Conservation (phyloP, 2,113 vertebrate genomes). For the Heloderma charlesbogerti region DNA sequence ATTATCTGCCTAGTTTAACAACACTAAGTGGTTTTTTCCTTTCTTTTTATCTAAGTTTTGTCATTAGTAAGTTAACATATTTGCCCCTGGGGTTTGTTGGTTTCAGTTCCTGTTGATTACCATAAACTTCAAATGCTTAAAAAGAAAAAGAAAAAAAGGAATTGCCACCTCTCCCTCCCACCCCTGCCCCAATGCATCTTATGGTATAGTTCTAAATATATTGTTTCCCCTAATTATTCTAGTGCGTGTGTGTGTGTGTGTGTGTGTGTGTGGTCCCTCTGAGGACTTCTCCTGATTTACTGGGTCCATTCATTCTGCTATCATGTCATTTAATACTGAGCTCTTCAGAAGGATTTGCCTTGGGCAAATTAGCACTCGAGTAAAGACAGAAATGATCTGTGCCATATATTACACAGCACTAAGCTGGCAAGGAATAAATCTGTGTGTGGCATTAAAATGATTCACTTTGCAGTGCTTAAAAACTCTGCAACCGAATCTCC, state of each 20-base stretch:
- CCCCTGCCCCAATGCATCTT: background rate
- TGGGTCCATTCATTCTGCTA: constrained; percentile 29
- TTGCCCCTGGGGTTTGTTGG: background rate
- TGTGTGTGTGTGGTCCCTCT: background rate
- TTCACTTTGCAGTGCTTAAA: constrained; percentile 48
- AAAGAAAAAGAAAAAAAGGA: background rate
- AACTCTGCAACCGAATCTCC: constrained; percentile 32
- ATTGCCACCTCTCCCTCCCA: background rate
- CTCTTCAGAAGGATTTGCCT: constrained; percentile 57
- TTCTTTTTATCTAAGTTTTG: constrained; percentile 20
- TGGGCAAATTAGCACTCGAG: constrained; percentile 58
- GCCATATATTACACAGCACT: constrained; percentile 39
- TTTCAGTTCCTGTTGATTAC: constrained; percentile 32
- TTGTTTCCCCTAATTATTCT: constrained; percentile 6
- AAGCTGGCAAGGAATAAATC: constrained; percentile 64
- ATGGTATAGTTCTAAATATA: constrained; percentile 9
- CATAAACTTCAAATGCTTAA: background rate
- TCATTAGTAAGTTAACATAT: background rate
- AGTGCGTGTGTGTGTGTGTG: background rate
- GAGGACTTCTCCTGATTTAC: constrained; percentile 47
- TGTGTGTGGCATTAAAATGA: constrained; percentile 58
- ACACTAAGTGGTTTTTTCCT: background rate
- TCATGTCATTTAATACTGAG: constrained; percentile 50
- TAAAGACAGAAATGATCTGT: constrained; percentile 58
- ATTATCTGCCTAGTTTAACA: constrained; percentile 32